A percentile compares a stretch with the other conserved stretches of the same genome.
phyloP scores from a whole-genome alignment of 64 coral and sea anemone genomes.

The Stichodactyla helianthus region DNA sequence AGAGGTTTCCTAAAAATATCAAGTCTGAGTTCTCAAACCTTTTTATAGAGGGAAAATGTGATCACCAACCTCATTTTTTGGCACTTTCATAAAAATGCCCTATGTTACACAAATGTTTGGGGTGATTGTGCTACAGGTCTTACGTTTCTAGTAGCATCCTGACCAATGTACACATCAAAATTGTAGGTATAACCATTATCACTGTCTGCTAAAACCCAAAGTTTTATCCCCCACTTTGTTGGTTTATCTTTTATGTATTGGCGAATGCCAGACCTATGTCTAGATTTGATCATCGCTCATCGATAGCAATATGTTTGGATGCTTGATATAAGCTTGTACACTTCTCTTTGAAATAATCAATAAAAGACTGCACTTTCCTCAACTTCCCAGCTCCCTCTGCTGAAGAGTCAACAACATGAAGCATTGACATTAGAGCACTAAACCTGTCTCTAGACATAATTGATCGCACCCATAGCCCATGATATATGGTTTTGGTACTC shows the following conservation, averaged over 20 bases:
- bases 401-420: slow-evolving; percentile 53
- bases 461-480: slow-evolving; percentile 55
- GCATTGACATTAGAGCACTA: slow-evolving; percentile 43
- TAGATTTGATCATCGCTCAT: slow-evolving; percentile 64
- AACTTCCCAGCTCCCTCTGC: slow-evolving; percentile 35
- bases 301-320: slow-evolving; percentile 43
- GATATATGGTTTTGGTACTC: slow-evolving; percentile 54
- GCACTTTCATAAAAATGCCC: too few relatives aligned
- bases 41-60: too few relatives aligned
- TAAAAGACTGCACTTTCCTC: slow-evolving; percentile 37
- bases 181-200: slow-evolving; percentile 33
- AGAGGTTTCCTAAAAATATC: too few relatives aligned
- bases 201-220: slow-evolving; percentile 56
- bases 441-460: slow-evolving; percentile 40
- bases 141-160: not conserved
- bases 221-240: slow-evolving; percentile 41
- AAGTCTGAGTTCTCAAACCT: too few relatives aligned
- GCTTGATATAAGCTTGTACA: slow-evolving; percentile 54
- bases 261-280: slow-evolving; percentile 48
- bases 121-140: too few relatives aligned
- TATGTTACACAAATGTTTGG: too few relatives aligned
- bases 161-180: slow-evolving; percentile 33
- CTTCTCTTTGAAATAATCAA: slow-evolving; percentile 39
- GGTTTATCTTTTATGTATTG: slow-evolving; percentile 64
- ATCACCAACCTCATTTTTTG: too few relatives aligned